Base-by-base conservation (phyloP, 2,113 vertebrate species). In the Myotis brandtii region DNA sequence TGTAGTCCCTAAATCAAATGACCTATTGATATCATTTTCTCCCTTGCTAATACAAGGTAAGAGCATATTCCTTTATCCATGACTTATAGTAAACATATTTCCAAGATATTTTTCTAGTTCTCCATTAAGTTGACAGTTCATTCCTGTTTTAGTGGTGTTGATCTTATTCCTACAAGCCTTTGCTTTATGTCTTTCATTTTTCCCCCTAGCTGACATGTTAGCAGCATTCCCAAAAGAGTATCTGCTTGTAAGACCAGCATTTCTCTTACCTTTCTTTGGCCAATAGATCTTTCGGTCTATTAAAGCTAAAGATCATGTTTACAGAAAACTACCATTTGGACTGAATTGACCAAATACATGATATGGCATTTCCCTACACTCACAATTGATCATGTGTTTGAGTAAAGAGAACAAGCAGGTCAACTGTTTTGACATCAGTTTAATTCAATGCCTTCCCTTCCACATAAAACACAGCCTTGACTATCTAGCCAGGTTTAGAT, bases 261-360 rank as follows among this genome's bases (percentile, higher is more conserved):
- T 89, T 34, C 14, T 77, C 48, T 67, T 27, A 16, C 34, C 23
- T 85, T 95, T 56, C 37, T 87, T 88, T 34, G 23, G 54, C 11
- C 86, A 95, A 30, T 37, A 67, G 32, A 27, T n/a, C 30, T 92
- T 94, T 88, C n/a, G 79, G 40, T 66, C 13, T 87, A 62, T 64
- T 83, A 83, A 83, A 91, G 34, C 16, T 80, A 64, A 96, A 82
- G 32, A 43, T 6, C 0, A 16, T 80, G 7, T 87, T 86, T 93
- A 82, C 1, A 50, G 79, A 91, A 93, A 95, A 89, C n/a, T 62
- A 83, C 20, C 14, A 32, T 86, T 83, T 94, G 77, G 37, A 70
- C 5, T 88, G 54, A 93, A 92, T 23, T 79, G 17, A 67, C 66
- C 32, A 64, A 76, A 85, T 6, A 83, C 54, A 54, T 69, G 34